These are phyloP conservation scores for Phylloscopus trochilus DNA, from an alignment of 2,113 vertebrate genomes.

Conservation along the genomic window DNA sequence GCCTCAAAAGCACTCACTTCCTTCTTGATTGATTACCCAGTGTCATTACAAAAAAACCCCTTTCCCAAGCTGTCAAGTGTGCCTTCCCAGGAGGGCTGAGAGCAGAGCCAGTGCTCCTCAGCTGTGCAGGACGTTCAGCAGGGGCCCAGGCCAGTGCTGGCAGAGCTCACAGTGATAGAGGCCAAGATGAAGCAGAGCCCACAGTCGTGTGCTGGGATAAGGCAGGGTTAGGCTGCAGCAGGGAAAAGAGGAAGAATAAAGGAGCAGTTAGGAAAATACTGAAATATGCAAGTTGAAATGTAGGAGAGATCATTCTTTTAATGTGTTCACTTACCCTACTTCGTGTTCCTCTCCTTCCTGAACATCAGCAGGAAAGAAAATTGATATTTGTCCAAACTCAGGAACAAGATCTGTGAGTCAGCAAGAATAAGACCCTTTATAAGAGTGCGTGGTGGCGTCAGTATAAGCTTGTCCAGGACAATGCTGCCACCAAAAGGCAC, in stretches of 20 bases:
- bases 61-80: background rate
- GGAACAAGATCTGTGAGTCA: background rate
- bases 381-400: background rate
- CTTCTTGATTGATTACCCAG: background rate
- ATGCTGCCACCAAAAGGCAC: slow-evolving; percentile 62
- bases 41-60: background rate
- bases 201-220: rapidly evolving
- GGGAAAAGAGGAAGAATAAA: background rate
- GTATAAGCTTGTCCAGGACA: background rate
- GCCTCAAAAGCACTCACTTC: background rate
- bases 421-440: background rate
- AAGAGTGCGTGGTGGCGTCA: background rate
- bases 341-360: background rate
- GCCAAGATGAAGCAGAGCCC: background rate
- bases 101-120: background rate
- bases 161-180: background rate
- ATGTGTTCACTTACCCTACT: background rate
- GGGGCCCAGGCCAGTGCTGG: background rate
- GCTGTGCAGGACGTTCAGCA: background rate
- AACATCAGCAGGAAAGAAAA: background rate
- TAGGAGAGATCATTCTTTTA: background rate
- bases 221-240: background rate
- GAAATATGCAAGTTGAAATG: background rate
- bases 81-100: background rate
- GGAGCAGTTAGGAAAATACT: background rate